phyloP scores from a whole-genome alignment of 1,140 invertebrate genomes.

The Drosophila ohnishii region DNA sequence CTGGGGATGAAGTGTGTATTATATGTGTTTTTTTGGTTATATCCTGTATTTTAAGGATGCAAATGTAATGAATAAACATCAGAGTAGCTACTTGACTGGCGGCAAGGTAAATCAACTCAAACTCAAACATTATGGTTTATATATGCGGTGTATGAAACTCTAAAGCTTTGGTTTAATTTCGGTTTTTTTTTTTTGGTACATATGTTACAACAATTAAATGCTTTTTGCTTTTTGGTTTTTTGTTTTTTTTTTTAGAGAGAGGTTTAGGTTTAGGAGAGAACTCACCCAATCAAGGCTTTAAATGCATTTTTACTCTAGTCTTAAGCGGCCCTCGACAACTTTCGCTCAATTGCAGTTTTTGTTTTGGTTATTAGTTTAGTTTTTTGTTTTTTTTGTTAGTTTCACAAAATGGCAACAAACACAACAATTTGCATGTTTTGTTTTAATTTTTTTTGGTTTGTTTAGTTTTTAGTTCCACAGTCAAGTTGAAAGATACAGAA shows the following conservation, averaged over 20 bases:
- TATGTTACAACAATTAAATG: slow-evolving; percentile 64
- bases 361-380: slow-evolving; percentile 41
- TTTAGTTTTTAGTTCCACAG: slow-evolving; percentile 46
- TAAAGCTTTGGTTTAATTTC: slow-evolving; percentile 53
- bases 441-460: slow-evolving; percentile 26
- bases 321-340: slow-evolving; percentile 76
- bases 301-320: slow-evolving; percentile 75
- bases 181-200: slow-evolving; percentile 34
- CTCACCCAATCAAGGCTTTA: slow-evolving; percentile 78
- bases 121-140: slow-evolving; percentile 23
- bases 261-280: slow-evolving; percentile 44
- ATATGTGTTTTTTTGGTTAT: not conserved
- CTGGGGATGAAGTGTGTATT: not conserved
- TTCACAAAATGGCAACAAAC: slow-evolving; percentile 53
- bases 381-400: slow-evolving; percentile 35
- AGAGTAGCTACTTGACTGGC: slow-evolving; percentile 9
- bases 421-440: slow-evolving; percentile 54
- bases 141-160: slow-evolving; percentile 40
- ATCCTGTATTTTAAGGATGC: slow-evolving; percentile 10
- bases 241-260: not conserved
- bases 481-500: slow-evolving; percentile 79
- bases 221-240: slow-evolving; percentile 32
- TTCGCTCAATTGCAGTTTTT: slow-evolving; percentile 73
- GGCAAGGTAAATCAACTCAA: slow-evolving; percentile 28
- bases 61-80: slow-evolving; percentile 15